Base-by-base conservation (phyloP, 1,140 invertebrate species). In the Drosophila pseudoananassae region DNA sequence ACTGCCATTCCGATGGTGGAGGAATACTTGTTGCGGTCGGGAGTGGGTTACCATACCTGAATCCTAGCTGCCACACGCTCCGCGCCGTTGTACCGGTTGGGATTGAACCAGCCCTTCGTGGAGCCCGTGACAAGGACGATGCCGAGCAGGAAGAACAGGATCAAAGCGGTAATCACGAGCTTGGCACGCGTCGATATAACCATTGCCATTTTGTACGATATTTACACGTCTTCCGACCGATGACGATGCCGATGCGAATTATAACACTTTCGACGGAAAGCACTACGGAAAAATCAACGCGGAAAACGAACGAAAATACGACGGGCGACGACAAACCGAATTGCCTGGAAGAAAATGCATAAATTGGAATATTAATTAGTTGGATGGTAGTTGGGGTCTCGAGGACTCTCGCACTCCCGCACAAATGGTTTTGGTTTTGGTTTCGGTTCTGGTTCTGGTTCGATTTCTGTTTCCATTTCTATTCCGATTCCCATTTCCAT, bases 171-270 rank as follows among this genome's bases (percentile, higher is more conserved):
- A 78, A 93, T 92, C 75, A 93, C 93, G 65, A 93, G 87, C 92
- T 94, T 94, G 9, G 93, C 93, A 76, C 93, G 93, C 64, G 92
- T 92, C 14, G 94, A 94, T 75, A 94, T 92, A 69, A 94, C 93
- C 93, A 94, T 94, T 65, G 93, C 93, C 93, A 94, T 94, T 83
- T 92, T 93, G 60, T 73, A 61, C 64, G 49, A 61, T 77, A 61
- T 77, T 63, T 63, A 59, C 59, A 78, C 57, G 33, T 50, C 47
- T 15, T 17, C 59, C 56, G 20, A 59, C 31, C 14, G 8, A 17
- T 27, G 23, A 36, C 38, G 23, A 17, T 49, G 14, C 64, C 64
- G 46, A 52, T 53, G 33, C 49, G 17, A 47, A 36, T 56, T 25
- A 54, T 23, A 54, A 56, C 66, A 70, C 66, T 69, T 70, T 27